A percentile compares a stretch with the other conserved stretches of the same genome.
phyloP scores from a whole-genome alignment of 2,797 vertebrate genomes.

The Mionectes olivaceus region DNA sequence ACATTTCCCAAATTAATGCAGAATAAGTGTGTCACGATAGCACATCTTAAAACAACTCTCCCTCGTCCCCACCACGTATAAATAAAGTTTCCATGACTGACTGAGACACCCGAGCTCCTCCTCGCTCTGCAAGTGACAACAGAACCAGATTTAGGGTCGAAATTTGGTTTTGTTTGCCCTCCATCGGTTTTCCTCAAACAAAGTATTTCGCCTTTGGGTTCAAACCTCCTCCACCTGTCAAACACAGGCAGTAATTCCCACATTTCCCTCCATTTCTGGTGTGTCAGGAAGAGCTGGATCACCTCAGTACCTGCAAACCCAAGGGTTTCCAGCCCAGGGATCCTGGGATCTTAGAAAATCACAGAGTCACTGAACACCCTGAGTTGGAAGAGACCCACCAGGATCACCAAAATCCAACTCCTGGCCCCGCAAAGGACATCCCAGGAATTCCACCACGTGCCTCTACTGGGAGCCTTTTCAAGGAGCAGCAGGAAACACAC shows the following conservation, averaged over 20 bases:
- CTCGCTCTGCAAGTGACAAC: background rate
- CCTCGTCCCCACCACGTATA: background rate
- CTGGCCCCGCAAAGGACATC: background rate
- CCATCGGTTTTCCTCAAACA: background rate
- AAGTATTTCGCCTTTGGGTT: background rate
- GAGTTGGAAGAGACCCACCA: background rate
- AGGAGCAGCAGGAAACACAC: background rate
- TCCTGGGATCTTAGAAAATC: fast-evolving
- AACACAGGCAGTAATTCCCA: background rate
- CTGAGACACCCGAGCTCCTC: background rate
- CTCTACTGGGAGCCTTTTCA: background rate
- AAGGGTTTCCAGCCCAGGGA: background rate
- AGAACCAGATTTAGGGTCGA: background rate
- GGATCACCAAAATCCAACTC: background rate
- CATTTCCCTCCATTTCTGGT: background rate
- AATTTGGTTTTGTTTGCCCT: background rate
- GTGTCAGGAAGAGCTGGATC: background rate
- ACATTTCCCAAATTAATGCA: background rate
- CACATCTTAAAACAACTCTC: background rate
- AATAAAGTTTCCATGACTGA: background rate
- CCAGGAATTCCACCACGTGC: background rate
- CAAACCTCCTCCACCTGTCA: background rate
- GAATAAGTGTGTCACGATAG: background rate
- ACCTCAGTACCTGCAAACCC: background rate
- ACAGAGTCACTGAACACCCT: too few relatives aligned